Percentiles rank a stretch among this genome's conserved stretches.
Evolutionary conservation across 2,113 vertebrate species (phyloP).

Genomic region (Tyto alba): DNA sequence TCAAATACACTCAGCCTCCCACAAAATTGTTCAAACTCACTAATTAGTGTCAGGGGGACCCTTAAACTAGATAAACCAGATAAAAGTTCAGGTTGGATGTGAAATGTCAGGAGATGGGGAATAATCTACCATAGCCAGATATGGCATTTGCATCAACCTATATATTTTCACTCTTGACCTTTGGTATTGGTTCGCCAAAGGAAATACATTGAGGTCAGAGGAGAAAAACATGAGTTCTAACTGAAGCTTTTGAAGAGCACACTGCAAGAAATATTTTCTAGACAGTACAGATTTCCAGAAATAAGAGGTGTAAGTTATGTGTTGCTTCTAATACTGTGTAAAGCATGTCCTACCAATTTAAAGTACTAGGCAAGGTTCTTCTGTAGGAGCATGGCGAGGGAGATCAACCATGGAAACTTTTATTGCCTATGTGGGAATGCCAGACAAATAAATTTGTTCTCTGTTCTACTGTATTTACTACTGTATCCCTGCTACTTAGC

Average conservation of each 20-base stretch:
- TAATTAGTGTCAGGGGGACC: accelerated
- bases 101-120: background rate
- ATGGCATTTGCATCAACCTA: accelerated
- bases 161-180: background rate
- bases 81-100: background rate
- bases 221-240: background rate
- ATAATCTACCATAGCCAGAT: background rate
- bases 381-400: background rate
- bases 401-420: background rate
- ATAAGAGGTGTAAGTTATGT: accelerated
- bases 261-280: background rate
- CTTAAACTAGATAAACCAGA: background rate
- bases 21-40: background rate
- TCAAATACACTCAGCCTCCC: background rate
- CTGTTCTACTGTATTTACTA: background rate
- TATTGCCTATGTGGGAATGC: background rate
- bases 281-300: background rate
- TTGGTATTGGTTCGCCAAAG: background rate
- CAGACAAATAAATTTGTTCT: background rate
- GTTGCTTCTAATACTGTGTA: background rate
- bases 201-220: background rate
- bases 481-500: background rate
- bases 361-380: background rate
- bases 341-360: accelerated
- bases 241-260: background rate